Evolutionary conservation across 2,888 invertebrate species (phyloP), one percentile per base, ranked within the genome.

Genomic region (Syrphus vitripennis): DNA sequence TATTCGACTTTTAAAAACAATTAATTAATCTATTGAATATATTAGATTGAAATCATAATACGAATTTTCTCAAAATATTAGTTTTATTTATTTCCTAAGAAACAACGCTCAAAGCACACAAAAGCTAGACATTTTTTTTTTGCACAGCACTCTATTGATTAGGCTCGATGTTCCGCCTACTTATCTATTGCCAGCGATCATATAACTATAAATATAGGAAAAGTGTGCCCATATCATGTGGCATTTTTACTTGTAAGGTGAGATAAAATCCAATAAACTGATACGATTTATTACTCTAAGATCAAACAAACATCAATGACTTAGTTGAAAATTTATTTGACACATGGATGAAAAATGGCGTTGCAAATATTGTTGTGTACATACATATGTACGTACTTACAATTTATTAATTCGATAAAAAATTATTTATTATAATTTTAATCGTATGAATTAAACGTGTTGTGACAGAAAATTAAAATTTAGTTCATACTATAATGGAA

Each of bases 231-330:
- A 59, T 59, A 19, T 14, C 37, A 21, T 59, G 34, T 14, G 34
- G 14, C 14, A 21, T 59, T 59, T 24, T 42, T 29, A 31, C 14
- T 34, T 57, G 19, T 57, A 34, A 34, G 34, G 34, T 57, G 16
- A 59, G 59, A 34, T 59, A 59, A 59, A 59, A 21, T 37, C 34
- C 37, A 37, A 59, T 59, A 37, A 59, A 59, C 34, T 21, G 59
- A 59, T 37, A 59, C 59, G 37, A 59, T 59, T 59, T 59, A 59
- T 59, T 59, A 37, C 34, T 37, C 19, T 7, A 21, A 57, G 21
- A 59, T 21, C 59, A 14, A 59, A 37, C 37, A 19, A 59, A 59
- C 59, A 59, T 57, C 31, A 57, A 57, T 57, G 57, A 34, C 34
- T 34, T 21, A 59, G 21, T 34, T 59, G 10, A 5, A 21, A 29